Evolutionary conservation across 1,140 invertebrate genomes (phyloP), one percentile per base, ranked within the genome.

Genomic region (Bathynomus jamesi): DNA sequence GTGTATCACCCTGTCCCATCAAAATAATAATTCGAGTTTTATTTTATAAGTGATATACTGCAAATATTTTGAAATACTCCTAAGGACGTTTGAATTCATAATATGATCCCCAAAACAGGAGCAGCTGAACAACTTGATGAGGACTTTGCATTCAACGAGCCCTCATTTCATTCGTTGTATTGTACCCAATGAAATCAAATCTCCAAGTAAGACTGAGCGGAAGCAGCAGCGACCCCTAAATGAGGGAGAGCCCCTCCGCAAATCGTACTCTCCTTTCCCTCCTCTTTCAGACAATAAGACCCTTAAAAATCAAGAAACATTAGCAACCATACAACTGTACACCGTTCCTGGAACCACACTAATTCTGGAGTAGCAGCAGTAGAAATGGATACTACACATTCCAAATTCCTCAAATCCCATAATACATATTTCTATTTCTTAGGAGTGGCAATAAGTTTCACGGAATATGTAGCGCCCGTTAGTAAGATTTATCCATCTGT

Each of bases 131-230:
- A 53, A 53, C 40, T 78, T 87, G 79, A 87, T 87, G 85, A 83
- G 81, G 73, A 85, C 83, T 30, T 77, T 87, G 79, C 82, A 85
- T 78, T 84, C 81, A 76, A 89, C 87, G 61, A 83, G 85, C 78
- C 87, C 87, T 71, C 87, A 88, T 79, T 88, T 88, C 79, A 86
- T 89, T 71, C 85, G 87, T 78, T 89, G 87, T 79, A 88, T 89
- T 81, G 87, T 88, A 75, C 87, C 87, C 76, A 88, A 88, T 80
- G 87, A 89, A 80, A 80, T 83, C 77, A 88, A 88, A 80, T 80
- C 83, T 67, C 82, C 86, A 79, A 83, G 84, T 82, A 81, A 79
- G 75, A 5, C n/a, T n/a, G 40, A 53, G 21, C 2, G 21, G 40
- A 53, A 53, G 40, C 40, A 53, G 40, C 11, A 53, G 2, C 21